Conservation (phyloP, 2,113 vertebrate genomes). For the Platichthys flesus region DNA sequence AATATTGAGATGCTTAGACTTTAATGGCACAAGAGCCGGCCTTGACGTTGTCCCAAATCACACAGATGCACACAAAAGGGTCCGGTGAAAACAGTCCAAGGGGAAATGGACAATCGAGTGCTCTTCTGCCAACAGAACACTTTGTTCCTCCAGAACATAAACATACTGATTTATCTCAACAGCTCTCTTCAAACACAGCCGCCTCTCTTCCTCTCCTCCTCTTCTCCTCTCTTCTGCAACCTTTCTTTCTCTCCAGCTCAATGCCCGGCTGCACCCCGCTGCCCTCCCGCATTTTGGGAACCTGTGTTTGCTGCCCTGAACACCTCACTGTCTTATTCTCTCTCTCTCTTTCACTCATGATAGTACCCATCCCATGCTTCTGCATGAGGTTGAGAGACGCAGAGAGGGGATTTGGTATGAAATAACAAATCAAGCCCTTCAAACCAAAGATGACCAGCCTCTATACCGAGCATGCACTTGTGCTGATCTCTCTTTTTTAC, state of each 20-base stretch:
- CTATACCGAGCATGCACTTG: constrained; percentile 30
- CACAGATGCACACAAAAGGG: constrained; percentile 31
- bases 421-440: constrained; percentile 49
- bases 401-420: constrained; percentile 54
- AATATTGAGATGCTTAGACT: constrained; percentile 50
- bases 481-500: constrained; percentile 43
- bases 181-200: constrained; percentile 76
- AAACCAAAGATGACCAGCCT: constrained; percentile 51
- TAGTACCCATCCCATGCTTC: constrained; percentile 23
- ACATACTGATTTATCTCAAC: constrained; percentile 83
- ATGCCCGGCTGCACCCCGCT: constrained; percentile 61
- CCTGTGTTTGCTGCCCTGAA: constrained; percentile 60
- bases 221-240: constrained; percentile 44
- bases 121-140: constrained; percentile 82
- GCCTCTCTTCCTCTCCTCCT: constrained; percentile 63
- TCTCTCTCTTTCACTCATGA: not conserved
- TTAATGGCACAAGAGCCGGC: constrained; percentile 47
- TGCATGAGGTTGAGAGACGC: constrained; percentile 45
- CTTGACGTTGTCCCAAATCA: constrained; percentile 34
- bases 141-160: constrained; percentile 83
- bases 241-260: constrained; percentile 63
- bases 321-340: constrained; percentile 26
- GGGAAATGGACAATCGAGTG: constrained; percentile 75
- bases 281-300: constrained; percentile 60
- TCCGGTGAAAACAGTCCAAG: constrained; percentile 64